Base-by-base conservation (phyloP, 37 sponge, comb jelly and placozoan genomes). In the Ianthella basta region DNA sequence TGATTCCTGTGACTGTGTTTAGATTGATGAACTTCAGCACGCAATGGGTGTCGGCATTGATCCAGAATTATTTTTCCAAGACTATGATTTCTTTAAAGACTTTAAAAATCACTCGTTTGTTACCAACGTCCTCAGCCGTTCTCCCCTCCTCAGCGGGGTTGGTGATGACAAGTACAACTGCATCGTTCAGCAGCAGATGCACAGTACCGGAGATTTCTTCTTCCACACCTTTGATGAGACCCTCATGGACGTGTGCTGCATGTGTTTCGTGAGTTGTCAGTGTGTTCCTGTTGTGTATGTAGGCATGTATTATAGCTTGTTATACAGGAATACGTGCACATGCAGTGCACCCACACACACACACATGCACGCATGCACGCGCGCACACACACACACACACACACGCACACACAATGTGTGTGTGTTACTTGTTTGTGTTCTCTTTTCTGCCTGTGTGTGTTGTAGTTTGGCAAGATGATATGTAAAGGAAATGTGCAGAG, bases 321-420 rank as follows among this genome's bases (percentile, higher is more conserved):
- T 50, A 65, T 54, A 77, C 78, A 41, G n/a, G n/a, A 50, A 78
- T 27, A 78, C 54, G 21, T 27, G 38, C 56, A 78, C 56, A 50
- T n/a, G 21, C 56, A 78, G 5, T 74, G 72, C 85, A 84, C 75
- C 0, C 60, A 72, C 60, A 75, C 73, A 84, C 73, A 75, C 75
- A 70, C 36, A 56, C 56, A 82, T 0, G 16, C 30, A 32, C 25
- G 0, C 13, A n/a, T 64, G 50, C 55, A 33, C 60, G 12, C 23
- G 21, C 4, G 53, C 38, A 44, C 30, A 64, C 66, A 64, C 66
- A 64, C 66, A 64, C 66, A 64, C 66, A 64, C 66, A 44, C 6
- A 44, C 50, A 44, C 50, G 8, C 8, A 44, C 50, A 44, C 50
- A 44, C 50, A 44, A 8, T 3, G 8, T 10, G 8, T 64, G 66